A percentile compares a stretch with the other conserved stretches of the same genome.
Conservation (phyloP, 2,888 invertebrate species). For the Thyatira batis region DNA sequence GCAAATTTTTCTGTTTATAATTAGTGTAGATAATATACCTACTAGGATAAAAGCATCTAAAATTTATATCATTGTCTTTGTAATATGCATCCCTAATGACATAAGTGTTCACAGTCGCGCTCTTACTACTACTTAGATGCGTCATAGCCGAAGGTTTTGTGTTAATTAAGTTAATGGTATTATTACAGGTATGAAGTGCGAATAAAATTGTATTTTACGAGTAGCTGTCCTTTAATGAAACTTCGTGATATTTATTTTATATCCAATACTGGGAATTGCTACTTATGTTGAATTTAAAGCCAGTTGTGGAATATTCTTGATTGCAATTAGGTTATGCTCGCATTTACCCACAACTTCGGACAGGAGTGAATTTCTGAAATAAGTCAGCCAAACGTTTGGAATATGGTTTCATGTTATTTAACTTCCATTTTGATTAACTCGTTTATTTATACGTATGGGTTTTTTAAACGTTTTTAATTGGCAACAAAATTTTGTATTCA, state of each 20-base stretch:
- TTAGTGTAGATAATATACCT: too few species aligned
- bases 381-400: neutral
- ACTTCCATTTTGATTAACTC: too few species aligned
- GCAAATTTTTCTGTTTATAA: too few species aligned
- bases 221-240: slow-evolving; percentile 1
- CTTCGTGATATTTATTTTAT: neutral
- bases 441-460: too few species aligned
- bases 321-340: neutral
- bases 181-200: slow-evolving; percentile 14
- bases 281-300: neutral
- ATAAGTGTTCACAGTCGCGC: too few species aligned
- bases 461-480: too few species aligned
- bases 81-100: too few species aligned
- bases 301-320: neutral
- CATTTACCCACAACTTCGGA: neutral
- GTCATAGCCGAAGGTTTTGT: slow-evolving; percentile 28
- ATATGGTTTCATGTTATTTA: neutral
- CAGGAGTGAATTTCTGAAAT: neutral
- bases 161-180: slow-evolving; percentile 25
- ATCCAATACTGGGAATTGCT: neutral
- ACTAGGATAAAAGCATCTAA: too few species aligned
- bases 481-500: too few species aligned
- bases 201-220: slow-evolving; percentile 18
- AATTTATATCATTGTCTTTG: too few species aligned
- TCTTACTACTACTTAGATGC: slow-evolving; percentile 14